Conservation (phyloP, 2,797 vertebrate genomes). For the Podargus strigoides region DNA sequence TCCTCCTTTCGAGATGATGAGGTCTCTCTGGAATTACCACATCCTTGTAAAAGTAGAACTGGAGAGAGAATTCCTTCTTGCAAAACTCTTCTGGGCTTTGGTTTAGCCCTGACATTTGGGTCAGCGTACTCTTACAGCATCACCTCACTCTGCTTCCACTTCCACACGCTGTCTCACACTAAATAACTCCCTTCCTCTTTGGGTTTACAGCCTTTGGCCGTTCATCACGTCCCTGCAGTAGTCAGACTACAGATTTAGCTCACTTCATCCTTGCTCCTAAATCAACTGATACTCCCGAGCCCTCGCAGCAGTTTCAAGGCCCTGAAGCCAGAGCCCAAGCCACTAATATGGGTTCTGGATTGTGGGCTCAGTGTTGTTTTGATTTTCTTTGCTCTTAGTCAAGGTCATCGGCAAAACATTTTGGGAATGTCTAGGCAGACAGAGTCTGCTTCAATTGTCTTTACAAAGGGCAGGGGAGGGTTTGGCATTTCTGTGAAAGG, state of each 20-base stretch:
- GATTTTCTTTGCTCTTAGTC: background rate
- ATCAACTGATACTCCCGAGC: background rate
- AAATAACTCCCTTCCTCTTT: background rate
- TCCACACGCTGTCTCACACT: background rate
- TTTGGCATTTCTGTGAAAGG: slow-evolving; percentile 50
- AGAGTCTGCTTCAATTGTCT: background rate
- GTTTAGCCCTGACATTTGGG: background rate
- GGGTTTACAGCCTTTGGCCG: background rate
- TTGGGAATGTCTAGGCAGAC: slow-evolving; percentile 8
- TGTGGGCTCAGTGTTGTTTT: background rate
- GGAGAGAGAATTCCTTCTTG: background rate
- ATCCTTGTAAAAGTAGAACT: background rate
- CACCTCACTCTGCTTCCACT: background rate
- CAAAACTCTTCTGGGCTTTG: background rate
- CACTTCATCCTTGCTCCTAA: background rate
- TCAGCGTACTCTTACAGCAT: background rate
- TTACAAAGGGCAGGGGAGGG: slow-evolving; percentile 47
- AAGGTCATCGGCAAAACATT: slow-evolving; percentile 5
- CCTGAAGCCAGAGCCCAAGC: background rate
- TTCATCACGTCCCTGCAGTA: background rate
- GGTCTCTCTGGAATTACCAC: background rate
- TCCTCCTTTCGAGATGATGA: background rate
- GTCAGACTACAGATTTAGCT: background rate
- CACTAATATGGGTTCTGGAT: background rate
- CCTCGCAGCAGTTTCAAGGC: background rate